Evolutionary conservation across 2,888 invertebrate species (phyloP).

Genomic region (Belgica antarctica): DNA sequence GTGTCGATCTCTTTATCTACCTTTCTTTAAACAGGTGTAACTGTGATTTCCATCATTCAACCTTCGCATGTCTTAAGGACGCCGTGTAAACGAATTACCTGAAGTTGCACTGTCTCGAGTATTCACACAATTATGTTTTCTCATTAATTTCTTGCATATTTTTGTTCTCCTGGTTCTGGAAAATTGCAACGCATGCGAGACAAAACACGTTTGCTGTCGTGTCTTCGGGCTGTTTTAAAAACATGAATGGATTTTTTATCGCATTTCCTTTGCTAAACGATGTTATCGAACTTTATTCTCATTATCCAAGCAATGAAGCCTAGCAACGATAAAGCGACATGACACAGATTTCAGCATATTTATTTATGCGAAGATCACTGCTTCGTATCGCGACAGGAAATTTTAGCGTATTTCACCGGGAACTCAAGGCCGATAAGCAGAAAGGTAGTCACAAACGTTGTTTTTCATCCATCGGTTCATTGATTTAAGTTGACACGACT

Average conservation of each 20-base stretch:
- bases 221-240: not conserved
- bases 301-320: not conserved
- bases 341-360: not conserved
- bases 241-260: slow-evolving; percentile 35
- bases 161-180: not conserved
- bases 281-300: slow-evolving; percentile 33
- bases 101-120: no score
- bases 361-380: no score
- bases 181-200: not conserved
- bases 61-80: not conserved
- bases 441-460: no score
- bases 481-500: no score
- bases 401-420: no score
- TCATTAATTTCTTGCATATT: not conserved
- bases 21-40: not conserved
- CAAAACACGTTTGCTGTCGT: not conserved
- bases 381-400: no score
- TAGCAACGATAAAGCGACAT: not conserved
- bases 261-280: slow-evolving; percentile 36
- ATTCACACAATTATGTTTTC: not conserved
- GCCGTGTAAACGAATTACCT: no score
- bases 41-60: not conserved
- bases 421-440: no score
- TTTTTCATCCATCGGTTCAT: no score
- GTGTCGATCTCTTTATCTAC: not conserved